These are phyloP conservation scores for Sapayoa aenigma DNA, from an alignment of 2,113 vertebrate genomes.

Conservation along the genomic window DNA sequence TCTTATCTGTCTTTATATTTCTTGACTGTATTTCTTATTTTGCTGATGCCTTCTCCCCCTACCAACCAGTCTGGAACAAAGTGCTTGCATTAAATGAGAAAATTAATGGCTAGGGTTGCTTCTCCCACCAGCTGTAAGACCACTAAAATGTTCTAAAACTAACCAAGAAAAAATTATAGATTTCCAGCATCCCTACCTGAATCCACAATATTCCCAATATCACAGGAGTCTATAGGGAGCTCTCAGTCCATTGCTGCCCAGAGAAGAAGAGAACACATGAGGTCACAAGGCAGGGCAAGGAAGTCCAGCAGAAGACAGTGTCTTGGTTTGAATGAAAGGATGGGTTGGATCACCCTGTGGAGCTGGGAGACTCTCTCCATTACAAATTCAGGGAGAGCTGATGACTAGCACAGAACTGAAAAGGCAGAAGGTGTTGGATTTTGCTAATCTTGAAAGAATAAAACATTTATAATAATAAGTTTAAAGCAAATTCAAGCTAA, in stretches of 20 bases:
- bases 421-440: background rate
- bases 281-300: background rate
- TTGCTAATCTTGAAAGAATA: background rate
- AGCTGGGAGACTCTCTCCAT: background rate
- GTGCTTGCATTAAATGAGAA: background rate
- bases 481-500: background rate
- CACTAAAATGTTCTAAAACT: background rate
- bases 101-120: background rate
- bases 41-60: background rate
- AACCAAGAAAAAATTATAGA: background rate
- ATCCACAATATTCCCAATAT: background rate
- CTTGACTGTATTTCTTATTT: background rate
- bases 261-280: background rate
- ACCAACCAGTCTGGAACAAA: background rate
- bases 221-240: background rate
- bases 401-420: background rate
- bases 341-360: background rate
- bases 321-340: background rate
- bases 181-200: background rate
- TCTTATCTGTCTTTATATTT: background rate
- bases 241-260: background rate
- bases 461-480: background rate
- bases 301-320: background rate
- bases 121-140: background rate
- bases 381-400: background rate